Evolutionary conservation across 2,888 invertebrate genomes (phyloP), one percentile per base, ranked within the genome.

Genomic region (Parasteatoda lunata): DNA sequence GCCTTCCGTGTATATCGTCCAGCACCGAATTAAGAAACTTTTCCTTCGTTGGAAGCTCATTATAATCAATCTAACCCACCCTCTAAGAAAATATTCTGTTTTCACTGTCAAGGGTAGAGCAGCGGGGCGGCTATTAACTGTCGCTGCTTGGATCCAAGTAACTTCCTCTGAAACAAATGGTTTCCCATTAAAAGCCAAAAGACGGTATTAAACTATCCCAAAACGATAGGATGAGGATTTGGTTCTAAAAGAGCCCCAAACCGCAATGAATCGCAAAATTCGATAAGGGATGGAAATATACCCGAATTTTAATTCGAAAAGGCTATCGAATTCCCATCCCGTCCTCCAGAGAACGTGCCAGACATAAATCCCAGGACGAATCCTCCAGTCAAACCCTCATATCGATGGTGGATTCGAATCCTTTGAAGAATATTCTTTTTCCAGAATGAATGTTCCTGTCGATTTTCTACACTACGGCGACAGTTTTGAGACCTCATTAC

Each of bases 401-500:
- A 47, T 15, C 75, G 54, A 77, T 66, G 65, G 76, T 77, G 72
- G 72, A 80, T 73, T 52, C 66, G 80, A 72, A 73, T 47, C 52
- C 51, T 80, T 52, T 48, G 78, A 70, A 64, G 71, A 59, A 73
- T 65, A 72, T 72, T 78, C 30, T 59, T 54, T 52, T 66, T 13
- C 51, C 70, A 5, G 71, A 59, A 80, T 66, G 80, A 72, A 72
- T 73, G 80, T 72, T 9, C 65, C 80, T 80, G 80, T 80, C 80
- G 80, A 78, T 70, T 54, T 64, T 47, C 54, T 71, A 65, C 70
- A 51, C 80, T 72, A 66, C 72, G 54, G 73, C 73, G 80, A 73
- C 80, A 80, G 80, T 73, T 80, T 66, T 73, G 66, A 80, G 73
- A 72, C 80, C 79, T 79, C 79, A 79, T 79, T 79, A 79, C 65